A percentile compares a stretch with the other conserved stretches of the same genome.
These are phyloP conservation scores for Eumacrocentrus americanus DNA, from an alignment of 2,888 invertebrate genomes.

Conservation along the genomic window DNA sequence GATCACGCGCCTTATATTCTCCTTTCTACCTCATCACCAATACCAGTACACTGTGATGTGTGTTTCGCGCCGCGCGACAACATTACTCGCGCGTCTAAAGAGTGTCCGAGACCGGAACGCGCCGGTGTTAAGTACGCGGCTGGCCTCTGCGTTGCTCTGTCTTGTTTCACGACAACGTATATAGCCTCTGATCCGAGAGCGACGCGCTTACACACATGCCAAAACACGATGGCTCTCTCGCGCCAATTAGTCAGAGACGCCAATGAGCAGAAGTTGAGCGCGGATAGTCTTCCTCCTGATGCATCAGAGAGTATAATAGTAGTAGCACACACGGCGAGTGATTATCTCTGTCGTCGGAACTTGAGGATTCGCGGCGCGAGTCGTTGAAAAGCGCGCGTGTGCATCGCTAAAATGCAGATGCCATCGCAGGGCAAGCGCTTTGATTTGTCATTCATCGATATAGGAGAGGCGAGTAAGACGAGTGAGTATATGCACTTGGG, in stretches of 20 bases:
- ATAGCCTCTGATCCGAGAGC: constrained; percentile 19
- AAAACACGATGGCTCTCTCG: constrained; percentile 23
- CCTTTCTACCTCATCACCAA: constrained; percentile 19
- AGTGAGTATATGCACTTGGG: constrained; percentile 48
- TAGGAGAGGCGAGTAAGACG: constrained; percentile 32
- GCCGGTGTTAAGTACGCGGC: constrained; percentile 49
- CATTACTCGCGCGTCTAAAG: constrained; percentile 49
- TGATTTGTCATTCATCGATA: constrained; percentile 57
- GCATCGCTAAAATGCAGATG: constrained; percentile 19
- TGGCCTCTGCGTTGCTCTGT: constrained; percentile 51
- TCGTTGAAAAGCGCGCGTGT: constrained; percentile 18
- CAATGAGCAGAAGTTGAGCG: constrained; percentile 21
- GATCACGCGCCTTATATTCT: constrained; percentile 20
- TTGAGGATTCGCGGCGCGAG: constrained; percentile 21
- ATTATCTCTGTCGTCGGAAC: constrained; percentile 28
- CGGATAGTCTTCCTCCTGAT: constrained; percentile 17
- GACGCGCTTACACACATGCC: constrained; percentile 27
- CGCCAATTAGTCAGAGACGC: constrained; percentile 36
- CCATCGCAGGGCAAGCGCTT: constrained; percentile 29
- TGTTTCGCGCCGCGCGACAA: constrained; percentile 36
- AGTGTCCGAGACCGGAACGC: constrained; percentile 41
- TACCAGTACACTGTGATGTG: constrained; percentile 14
- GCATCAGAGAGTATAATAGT: no score
- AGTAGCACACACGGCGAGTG: constrained; percentile 24
- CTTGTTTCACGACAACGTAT: constrained; percentile 47